Evolutionary conservation across 2,888 invertebrate genomes (phyloP).

Genomic region (Mesorhabditis sp.): DNA sequence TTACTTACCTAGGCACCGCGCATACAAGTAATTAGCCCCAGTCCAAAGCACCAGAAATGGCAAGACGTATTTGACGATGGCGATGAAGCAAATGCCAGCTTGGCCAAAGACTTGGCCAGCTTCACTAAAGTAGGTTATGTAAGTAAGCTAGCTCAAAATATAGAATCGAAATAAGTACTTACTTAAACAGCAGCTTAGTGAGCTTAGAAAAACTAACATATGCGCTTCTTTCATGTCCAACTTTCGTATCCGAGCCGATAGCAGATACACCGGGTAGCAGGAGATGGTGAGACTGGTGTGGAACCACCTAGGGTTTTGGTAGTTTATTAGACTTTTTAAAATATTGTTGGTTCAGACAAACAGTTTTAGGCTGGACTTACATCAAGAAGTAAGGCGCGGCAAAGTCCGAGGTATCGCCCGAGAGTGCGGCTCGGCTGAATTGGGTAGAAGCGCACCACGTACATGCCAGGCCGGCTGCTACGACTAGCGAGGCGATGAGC

Average conservation of each 20-base stretch:
- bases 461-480: conserved; percentile 40
- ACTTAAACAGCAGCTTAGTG: conserved; percentile 21
- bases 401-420: conserved; percentile 38
- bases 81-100: neutral
- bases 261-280: conserved; percentile 49
- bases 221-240: conserved; percentile 2
- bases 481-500: conserved; percentile 30
- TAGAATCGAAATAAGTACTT: neutral
- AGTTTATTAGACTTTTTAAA: too few relatives aligned
- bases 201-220: conserved; percentile 18
- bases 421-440: conserved; percentile 50
- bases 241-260: conserved; percentile 23
- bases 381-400: conserved; percentile 53
- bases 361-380: neutral
- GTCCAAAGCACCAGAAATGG: conserved; percentile 43
- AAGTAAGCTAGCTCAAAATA: neutral
- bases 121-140: conserved; percentile 13
- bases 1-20: neutral
- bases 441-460: conserved; percentile 53
- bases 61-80: conserved; percentile 20
- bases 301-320: conserved; percentile 33
- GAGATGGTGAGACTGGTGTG: conserved; percentile 51
- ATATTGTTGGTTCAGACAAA: too few relatives aligned
- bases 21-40: conserved; percentile 4
- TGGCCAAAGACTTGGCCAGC: conserved; percentile 25